Conservation (phyloP, 2,888 invertebrate genomes). For the Brachycybe producta region DNA sequence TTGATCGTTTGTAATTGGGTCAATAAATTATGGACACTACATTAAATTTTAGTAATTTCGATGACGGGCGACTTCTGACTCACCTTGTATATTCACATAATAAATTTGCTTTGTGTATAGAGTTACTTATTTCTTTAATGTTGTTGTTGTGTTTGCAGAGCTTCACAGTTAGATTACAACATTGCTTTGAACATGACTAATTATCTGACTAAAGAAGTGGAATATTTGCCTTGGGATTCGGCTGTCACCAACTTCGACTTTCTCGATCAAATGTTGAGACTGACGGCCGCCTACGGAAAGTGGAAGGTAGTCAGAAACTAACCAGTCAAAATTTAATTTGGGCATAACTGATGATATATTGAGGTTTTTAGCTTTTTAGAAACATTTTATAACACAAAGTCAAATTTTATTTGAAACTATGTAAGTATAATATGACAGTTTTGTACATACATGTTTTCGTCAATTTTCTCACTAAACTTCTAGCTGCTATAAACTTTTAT, state of each 20-base stretch:
- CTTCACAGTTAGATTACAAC: conserved; percentile 52
- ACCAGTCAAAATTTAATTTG: not conserved
- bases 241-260: conserved; percentile 52
- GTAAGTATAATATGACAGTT: too few relatives aligned
- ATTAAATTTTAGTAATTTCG: not conserved
- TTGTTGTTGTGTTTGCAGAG: conserved; percentile 38
- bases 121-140: not conserved
- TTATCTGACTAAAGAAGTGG: conserved; percentile 58
- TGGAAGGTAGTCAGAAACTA: conserved; percentile 19
- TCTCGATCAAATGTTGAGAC: conserved; percentile 14
- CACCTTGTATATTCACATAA: not conserved
- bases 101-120: not conserved
- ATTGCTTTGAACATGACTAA: conserved; percentile 64
- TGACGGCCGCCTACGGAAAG: conserved; percentile 13
- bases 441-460: too few relatives aligned
- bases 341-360: conserved; percentile 51
- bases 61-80: not conserved
- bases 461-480: too few relatives aligned
- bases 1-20: not conserved
- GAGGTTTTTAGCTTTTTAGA: too few relatives aligned
- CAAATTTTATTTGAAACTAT: too few relatives aligned
- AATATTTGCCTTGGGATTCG: conserved; percentile 74
- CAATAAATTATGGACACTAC: not conserved
- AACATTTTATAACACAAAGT: too few relatives aligned
- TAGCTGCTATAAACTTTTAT: too few relatives aligned